phyloP scores from a whole-genome alignment of 2,797 vertebrate genomes.

The Danio albolineatus region DNA sequence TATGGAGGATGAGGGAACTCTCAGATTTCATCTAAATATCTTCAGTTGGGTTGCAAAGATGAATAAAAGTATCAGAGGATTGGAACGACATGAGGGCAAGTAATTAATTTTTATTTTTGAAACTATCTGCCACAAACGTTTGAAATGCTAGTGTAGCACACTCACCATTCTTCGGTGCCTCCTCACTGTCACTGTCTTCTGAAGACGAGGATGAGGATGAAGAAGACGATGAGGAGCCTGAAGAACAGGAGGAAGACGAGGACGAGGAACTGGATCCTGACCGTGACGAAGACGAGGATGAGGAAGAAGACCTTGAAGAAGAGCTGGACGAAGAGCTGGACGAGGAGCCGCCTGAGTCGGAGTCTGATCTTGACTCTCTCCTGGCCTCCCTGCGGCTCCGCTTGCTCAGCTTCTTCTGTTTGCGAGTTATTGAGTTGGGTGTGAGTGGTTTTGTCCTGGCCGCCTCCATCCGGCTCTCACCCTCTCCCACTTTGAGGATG shows the following conservation, averaged over 20 bases:
- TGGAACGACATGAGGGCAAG: too few species aligned
- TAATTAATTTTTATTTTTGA: too few species aligned
- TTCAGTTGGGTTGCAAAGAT: too few species aligned
- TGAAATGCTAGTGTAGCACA: neutral
- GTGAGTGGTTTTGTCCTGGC: slow-evolving; percentile 95
- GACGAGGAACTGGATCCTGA: slow-evolving; percentile 92
- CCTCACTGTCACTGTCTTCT: slow-evolving; percentile 91
- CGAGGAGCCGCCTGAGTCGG: slow-evolving; percentile 90
- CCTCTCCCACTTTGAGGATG: slow-evolving; percentile 74
- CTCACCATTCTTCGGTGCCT: slow-evolving; percentile 90
- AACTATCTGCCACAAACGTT: too few species aligned
- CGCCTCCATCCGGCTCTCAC: slow-evolving; percentile 90
- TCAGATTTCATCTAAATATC: too few species aligned
- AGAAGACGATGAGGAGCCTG: slow-evolving; percentile 91
- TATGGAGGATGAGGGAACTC: too few species aligned
- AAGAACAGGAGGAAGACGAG: slow-evolving; percentile 92
- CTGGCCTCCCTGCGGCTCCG: slow-evolving; percentile 85
- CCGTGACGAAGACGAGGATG: slow-evolving; percentile 89
- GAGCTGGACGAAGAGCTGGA: slow-evolving; percentile 95
- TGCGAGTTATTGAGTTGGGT: slow-evolving; percentile 91
- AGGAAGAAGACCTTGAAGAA: slow-evolving; percentile 84
- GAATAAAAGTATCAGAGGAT: too few species aligned
- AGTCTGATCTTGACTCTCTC: slow-evolving; percentile 84
- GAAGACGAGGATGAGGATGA: slow-evolving; percentile 90
- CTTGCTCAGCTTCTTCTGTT: slow-evolving; percentile 90